phyloP scores from a whole-genome alignment of 2,888 invertebrate species.

The Smittia aterrima region DNA sequence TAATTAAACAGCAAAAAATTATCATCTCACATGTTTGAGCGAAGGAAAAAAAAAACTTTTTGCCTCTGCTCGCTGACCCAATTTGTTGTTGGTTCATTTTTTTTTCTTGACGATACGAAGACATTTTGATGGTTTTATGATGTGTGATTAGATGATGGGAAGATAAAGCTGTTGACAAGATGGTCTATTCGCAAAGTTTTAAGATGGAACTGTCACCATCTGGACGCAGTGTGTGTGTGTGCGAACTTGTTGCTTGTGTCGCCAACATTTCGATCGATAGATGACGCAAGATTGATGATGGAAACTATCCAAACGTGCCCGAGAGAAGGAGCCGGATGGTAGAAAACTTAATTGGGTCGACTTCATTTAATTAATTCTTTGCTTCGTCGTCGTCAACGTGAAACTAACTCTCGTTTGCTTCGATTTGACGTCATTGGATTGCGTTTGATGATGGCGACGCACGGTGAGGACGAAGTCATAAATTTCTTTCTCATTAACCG shows the following conservation, averaged over 20 bases:
- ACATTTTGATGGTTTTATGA: conserved; percentile 16
- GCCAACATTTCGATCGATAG: background rate
- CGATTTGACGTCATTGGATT: background rate
- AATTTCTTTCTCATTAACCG: background rate
- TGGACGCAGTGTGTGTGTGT: background rate
- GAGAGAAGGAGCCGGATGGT: background rate
- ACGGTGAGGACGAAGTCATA: background rate
- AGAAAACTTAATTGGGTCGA: conserved; percentile 20
- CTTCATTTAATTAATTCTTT: conserved; percentile 18
- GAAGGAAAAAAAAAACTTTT: too few species aligned
- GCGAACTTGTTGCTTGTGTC: background rate
- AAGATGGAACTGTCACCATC: background rate
- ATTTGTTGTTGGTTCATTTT: conserved; percentile 9
- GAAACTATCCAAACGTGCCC: background rate
- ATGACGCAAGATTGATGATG: background rate
- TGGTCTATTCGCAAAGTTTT: background rate
- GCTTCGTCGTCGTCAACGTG: background rate
- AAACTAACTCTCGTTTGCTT: background rate
- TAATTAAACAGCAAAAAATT: conserved; percentile 6
- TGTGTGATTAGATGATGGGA: background rate
- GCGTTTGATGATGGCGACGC: conserved; percentile 1
- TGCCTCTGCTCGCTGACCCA: conserved; percentile 9
- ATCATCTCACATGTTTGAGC: conserved; percentile 14
- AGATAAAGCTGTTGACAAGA: background rate
- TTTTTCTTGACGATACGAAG: background rate